Percentiles rank a stretch among this genome's conserved stretches.
Conservation (phyloP, 2,888 invertebrate species). For the Rapana venosa region DNA sequence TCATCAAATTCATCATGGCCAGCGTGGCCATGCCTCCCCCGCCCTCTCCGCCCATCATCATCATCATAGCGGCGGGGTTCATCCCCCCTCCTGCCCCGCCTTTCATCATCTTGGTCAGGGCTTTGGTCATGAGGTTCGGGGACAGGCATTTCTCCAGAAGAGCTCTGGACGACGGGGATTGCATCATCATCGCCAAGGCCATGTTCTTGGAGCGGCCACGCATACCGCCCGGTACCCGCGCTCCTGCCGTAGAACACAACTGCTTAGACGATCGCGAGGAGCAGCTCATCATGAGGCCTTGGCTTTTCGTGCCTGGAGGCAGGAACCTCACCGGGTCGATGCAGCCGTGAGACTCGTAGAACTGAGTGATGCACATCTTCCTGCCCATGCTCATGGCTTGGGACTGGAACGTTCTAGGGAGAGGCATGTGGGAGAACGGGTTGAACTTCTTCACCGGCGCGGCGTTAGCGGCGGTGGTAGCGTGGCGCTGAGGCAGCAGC, state of each 20-base stretch:
- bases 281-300: conserved; percentile 33
- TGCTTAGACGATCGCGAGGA: not conserved
- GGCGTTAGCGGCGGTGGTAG: too few relatives aligned
- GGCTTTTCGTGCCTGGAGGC: not conserved
- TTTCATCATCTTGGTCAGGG: not conserved
- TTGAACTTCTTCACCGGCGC: not conserved
- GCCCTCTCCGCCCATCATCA: conserved; percentile 37
- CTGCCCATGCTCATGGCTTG: conserved; percentile 26
- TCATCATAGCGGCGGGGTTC: not conserved
- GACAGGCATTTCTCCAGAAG: conserved; percentile 29
- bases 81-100: not conserved
- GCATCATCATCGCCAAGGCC: conserved; percentile 19
- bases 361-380: conserved; percentile 36
- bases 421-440: not conserved
- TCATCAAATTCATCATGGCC: conserved; percentile 40
- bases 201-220: not conserved
- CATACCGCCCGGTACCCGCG: not conserved
- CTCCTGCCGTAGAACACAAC: conserved; percentile 2
- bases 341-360: conserved; percentile 39
- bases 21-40: conserved; percentile 27
- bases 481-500: not conserved
- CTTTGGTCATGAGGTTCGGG: not conserved
- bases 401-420: not conserved
- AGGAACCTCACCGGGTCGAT: conserved; percentile 23
- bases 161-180: not conserved